These are phyloP conservation scores for Apistogramma diplotaenia DNA, from an alignment of 2,113 vertebrate genomes.

Conservation along the genomic window DNA sequence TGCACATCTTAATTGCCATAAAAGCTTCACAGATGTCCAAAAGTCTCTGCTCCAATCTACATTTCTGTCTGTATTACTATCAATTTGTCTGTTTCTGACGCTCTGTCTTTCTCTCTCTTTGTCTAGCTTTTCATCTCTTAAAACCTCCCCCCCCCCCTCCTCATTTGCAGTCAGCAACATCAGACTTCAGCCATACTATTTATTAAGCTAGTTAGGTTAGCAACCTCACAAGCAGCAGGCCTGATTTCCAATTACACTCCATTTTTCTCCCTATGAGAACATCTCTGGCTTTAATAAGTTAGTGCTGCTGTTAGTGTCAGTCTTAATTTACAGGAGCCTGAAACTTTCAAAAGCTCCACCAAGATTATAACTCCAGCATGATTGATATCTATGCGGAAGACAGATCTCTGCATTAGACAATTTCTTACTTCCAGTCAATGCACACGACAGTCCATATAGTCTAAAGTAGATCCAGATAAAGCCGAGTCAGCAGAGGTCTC, in stretches of 20 bases:
- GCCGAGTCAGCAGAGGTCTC: neutral
- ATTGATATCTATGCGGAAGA: neutral
- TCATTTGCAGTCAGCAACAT: conserved; percentile 45
- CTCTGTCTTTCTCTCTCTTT: neutral
- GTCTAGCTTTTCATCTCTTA: neutral
- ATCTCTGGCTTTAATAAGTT: conserved; percentile 6
- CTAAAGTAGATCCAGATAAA: conserved; percentile 8
- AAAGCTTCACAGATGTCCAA: conserved; percentile 14
- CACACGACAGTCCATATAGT: conserved; percentile 8
- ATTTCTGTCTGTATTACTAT: neutral
- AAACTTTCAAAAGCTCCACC: neutral
- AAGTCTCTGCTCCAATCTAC: neutral
- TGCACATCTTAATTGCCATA: conserved; percentile 27
- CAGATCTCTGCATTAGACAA: conserved; percentile 14
- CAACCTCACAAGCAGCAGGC: conserved; percentile 26
- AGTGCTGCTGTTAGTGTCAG: neutral
- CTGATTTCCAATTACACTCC: conserved; percentile 44
- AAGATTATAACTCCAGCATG: conserved; percentile 7
- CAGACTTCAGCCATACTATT: conserved; percentile 36
- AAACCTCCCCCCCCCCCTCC: neutral
- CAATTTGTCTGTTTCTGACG: neutral
- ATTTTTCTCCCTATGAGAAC: conserved; percentile 7
- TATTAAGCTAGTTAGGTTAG: conserved; percentile 56
- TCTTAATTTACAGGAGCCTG: neutral
- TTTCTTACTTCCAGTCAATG: neutral